Conservation (phyloP, 2,888 invertebrate species). For the Eupithecia subumbrata region DNA sequence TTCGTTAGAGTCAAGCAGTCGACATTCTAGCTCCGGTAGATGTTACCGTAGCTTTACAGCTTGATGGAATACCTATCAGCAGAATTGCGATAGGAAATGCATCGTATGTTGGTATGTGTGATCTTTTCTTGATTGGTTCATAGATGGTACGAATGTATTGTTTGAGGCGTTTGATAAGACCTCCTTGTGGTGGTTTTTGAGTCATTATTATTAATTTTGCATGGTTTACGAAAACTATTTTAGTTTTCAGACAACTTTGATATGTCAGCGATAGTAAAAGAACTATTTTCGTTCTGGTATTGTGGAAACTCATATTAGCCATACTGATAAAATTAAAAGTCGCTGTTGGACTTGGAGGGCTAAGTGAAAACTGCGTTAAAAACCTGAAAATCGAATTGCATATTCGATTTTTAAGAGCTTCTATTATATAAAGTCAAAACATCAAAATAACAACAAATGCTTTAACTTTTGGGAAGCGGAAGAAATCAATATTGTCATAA, state of each 20-base stretch:
- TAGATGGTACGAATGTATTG: neutral
- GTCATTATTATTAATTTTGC: no score
- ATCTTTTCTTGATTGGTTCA: neutral
- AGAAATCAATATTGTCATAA: conserved; percentile 27
- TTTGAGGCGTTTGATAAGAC: neutral
- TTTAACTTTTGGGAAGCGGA: conserved; percentile 8
- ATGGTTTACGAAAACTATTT: neutral
- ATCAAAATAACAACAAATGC: neutral
- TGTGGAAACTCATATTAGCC: neutral
- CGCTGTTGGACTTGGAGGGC: neutral
- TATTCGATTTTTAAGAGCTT: neutral
- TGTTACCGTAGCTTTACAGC: conserved; percentile 41
- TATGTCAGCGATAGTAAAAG: no score
- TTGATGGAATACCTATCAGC: neutral
- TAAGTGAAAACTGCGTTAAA: neutral
- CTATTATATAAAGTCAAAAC: neutral
- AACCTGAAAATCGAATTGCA: neutral
- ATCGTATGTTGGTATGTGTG: neutral
- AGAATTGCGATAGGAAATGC: neutral
- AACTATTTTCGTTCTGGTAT: no score
- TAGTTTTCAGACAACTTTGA: no score
- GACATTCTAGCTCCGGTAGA: conserved; percentile 51
- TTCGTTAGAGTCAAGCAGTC: conserved; percentile 70
- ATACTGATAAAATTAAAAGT: neutral
- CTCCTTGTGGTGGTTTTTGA: no score